Evolutionary conservation across 2,888 invertebrate genomes (phyloP).

Genomic region (Melieria omissa): DNA sequence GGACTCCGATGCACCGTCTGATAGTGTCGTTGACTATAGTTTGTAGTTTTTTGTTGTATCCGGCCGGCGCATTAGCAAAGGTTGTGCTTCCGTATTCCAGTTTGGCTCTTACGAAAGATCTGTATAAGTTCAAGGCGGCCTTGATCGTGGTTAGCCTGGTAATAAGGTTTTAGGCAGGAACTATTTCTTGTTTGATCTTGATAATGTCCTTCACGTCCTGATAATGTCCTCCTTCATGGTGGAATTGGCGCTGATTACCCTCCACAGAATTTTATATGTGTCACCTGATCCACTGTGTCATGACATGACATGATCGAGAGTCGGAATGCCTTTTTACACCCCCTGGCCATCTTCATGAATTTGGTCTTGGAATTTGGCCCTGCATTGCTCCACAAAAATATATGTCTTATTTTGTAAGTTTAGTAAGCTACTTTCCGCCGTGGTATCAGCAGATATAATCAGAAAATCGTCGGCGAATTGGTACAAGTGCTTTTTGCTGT

Average conservation of each 20-base stretch:
- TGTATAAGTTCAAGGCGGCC: background rate
- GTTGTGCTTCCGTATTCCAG: background rate
- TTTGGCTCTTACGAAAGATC: background rate
- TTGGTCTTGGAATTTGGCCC: too few relatives aligned
- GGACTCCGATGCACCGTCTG: background rate
- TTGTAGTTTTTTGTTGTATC: too few relatives aligned
- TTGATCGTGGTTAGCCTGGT: background rate
- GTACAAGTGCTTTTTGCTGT: slow-evolving; percentile 1
- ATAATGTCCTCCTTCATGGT: background rate
- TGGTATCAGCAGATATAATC: background rate
- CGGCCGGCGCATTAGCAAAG: background rate
- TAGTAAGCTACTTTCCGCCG: background rate
- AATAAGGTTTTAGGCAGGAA: background rate
- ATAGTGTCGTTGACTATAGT: background rate
- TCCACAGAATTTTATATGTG: too few relatives aligned
- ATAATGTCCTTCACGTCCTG: too few relatives aligned
- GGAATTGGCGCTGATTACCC: too few relatives aligned
- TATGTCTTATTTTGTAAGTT: too few relatives aligned
- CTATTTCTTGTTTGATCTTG: background rate
- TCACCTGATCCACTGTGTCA: too few relatives aligned
- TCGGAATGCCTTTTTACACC: too few relatives aligned
- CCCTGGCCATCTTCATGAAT: too few relatives aligned
- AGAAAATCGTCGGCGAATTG: slow-evolving; percentile 36
- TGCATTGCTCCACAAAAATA: too few relatives aligned
- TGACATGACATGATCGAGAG: too few relatives aligned